A percentile compares a stretch with the other conserved stretches of the same genome.
These are phyloP conservation scores for Amphiduros pacificus DNA, from an alignment of 2,888 invertebrate genomes.

Conservation along the genomic window DNA sequence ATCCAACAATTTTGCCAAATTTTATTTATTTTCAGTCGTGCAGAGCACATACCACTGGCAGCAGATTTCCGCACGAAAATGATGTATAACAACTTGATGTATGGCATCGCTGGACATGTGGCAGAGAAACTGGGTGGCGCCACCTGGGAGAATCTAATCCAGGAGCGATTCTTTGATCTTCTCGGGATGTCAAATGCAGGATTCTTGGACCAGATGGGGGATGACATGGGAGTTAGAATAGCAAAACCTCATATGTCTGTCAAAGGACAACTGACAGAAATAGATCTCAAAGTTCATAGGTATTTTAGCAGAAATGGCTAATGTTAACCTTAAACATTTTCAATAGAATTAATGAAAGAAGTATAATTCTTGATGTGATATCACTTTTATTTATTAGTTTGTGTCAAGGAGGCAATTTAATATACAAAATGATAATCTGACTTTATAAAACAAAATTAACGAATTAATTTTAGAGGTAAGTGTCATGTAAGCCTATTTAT, in stretches of 20 bases:
- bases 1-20: too few species aligned
- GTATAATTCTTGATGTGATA: too few species aligned
- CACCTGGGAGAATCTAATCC: constrained; percentile 46
- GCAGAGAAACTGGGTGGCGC: constrained; percentile 40
- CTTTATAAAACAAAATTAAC: too few species aligned
- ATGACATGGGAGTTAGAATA: constrained; percentile 37
- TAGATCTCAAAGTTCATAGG: constrained; percentile 2
- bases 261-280: neutral
- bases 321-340: too few species aligned
- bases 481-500: too few species aligned
- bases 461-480: too few species aligned
- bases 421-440: too few species aligned
- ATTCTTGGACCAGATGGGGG: constrained; percentile 5
- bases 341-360: too few species aligned
- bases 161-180: constrained; percentile 39
- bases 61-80: constrained; percentile 42
- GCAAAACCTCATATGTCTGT: constrained; percentile 8
- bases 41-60: constrained; percentile 21
- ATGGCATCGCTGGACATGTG: constrained; percentile 48
- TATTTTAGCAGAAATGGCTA: neutral
- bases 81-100: constrained; percentile 53
- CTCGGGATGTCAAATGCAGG: constrained; percentile 43
- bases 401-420: too few species aligned
- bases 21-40: constrained; percentile 2
- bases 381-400: too few species aligned